These are phyloP conservation scores for Lathronympha strigana DNA, from an alignment of 2,888 invertebrate genomes.

Conservation along the genomic window DNA sequence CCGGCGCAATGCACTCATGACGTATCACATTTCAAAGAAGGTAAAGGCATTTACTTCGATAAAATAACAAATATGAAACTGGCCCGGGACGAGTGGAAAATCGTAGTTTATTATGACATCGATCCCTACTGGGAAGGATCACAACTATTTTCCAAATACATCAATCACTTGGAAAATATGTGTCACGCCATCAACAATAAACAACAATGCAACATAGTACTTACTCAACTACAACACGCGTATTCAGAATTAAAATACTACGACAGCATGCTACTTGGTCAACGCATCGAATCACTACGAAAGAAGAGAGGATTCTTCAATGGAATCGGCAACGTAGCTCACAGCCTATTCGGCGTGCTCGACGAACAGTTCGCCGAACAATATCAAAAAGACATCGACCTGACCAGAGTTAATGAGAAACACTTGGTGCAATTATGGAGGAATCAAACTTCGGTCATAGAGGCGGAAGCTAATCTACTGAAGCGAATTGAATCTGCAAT, in stretches of 20 bases:
- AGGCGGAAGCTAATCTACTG: conserved; percentile 10
- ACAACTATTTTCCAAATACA: conserved; percentile 2
- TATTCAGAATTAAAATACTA: conserved; percentile 41
- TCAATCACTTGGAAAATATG: conserved; percentile 6
- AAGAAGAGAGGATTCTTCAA: neutral
- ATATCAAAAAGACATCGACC: too few species aligned
- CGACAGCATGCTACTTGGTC: conserved; percentile 31
- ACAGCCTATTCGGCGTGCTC: too few species aligned
- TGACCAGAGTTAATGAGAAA: too few species aligned
- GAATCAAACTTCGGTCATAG: neutral
- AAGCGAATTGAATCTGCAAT: conserved; percentile 24
- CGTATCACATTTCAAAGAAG: conserved; percentile 48
- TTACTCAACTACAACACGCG: conserved; percentile 32
- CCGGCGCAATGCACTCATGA: conserved; percentile 9
- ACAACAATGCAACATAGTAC: conserved; percentile 7
- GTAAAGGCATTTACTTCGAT: conserved; percentile 42
- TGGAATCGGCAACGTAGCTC: too few species aligned
- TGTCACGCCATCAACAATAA: neutral
- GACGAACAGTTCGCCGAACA: too few species aligned
- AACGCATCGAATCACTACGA: conserved; percentile 33
- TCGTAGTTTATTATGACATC: conserved; percentile 43
- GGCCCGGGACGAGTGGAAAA: conserved; percentile 43
- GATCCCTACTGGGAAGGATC: conserved; percentile 41
- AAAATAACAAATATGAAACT: conserved; percentile 42
- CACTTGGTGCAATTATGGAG: too few species aligned